Base-by-base conservation (phyloP, 2,797 vertebrate genomes). In the Lerista edwardsae region DNA sequence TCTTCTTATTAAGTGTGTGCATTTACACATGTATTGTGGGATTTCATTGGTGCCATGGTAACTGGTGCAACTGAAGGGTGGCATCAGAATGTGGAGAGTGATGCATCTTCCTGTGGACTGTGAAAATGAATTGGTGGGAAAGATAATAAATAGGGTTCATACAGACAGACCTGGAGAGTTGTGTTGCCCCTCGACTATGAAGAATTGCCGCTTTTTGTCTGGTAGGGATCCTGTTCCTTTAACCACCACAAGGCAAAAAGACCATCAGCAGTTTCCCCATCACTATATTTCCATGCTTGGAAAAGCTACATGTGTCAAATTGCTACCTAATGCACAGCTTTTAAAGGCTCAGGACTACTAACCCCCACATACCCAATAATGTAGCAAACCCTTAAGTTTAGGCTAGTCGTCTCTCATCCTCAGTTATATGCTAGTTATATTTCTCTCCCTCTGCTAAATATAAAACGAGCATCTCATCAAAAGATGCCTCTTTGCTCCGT, bases 21-120 rank as follows among this genome's bases (percentile, higher is more conserved):
- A 92, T 93, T 93, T 88, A 67, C 85, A 93, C 90, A 80, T 89
- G 90, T 91, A 87, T 75, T 90, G 86, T 82, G 83, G 88, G 90
- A 25, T 86, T 87, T 69, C 78, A 81, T 68, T 29, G 86, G 90
- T 90, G 77, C 88, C 86, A 93, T 90, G 87, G 91, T 90, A 94
- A 93, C 93, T 0, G 73, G 76, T 78, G 79, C 90, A 90, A 87
- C 88, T 78, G 65, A 91, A 90, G 25, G 27, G 76, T 93, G 86
- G 64, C 86, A 93, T 91, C 91, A 90, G 78, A 87, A 89, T 88
- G 76, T 47, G 12, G 44, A 88, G 91, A 91, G 86, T 85, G 68
- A 78, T 83, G 85, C 39, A 84, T 76, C 81, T 78, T 93, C 91
- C 82, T 55, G 10, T 84, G 84, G 75, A 76, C 86, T 80, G 27